Evolutionary conservation across 2,888 invertebrate species (phyloP).

Genomic region (Timema podura): DNA sequence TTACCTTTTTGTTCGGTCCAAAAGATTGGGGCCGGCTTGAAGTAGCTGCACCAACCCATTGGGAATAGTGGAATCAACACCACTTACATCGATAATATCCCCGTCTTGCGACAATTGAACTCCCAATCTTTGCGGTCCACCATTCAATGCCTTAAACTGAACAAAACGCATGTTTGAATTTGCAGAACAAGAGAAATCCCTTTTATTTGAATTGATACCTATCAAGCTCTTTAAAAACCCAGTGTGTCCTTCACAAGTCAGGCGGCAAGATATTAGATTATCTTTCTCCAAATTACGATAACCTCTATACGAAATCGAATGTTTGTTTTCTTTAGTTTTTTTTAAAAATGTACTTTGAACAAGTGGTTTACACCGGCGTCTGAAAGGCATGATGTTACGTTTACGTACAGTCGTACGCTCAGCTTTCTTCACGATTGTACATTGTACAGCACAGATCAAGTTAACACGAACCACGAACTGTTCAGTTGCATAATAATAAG

Average conservation of each 20-base stretch:
- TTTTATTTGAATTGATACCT: slow-evolving; percentile 35
- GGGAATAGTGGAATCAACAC: slow-evolving; percentile 53
- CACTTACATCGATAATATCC: slow-evolving; percentile 62
- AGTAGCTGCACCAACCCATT: slow-evolving; percentile 54
- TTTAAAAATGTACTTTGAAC: too few relatives aligned
- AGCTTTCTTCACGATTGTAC: too few relatives aligned
- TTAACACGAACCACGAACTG: too few relatives aligned
- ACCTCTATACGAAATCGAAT: too few relatives aligned
- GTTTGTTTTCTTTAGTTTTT: too few relatives aligned
- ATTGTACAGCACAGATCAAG: too few relatives aligned
- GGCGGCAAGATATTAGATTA: too few relatives aligned
- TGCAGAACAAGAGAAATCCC: slow-evolving; percentile 35
- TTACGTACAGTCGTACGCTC: too few relatives aligned
- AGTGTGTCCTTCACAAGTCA: background rate
- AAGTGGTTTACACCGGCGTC: too few relatives aligned
- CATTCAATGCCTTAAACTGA: slow-evolving; percentile 26
- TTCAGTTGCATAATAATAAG: too few relatives aligned
- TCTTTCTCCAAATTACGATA: too few relatives aligned
- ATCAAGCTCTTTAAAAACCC: background rate
- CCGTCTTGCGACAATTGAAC: slow-evolving; percentile 60
- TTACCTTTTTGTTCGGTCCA: slow-evolving; percentile 55
- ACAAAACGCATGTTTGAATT: slow-evolving; percentile 28
- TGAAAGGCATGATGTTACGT: too few relatives aligned
- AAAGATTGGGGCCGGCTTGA: slow-evolving; percentile 46
- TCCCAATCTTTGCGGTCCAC: slow-evolving; percentile 60